phyloP scores from a whole-genome alignment of 2,797 vertebrate genomes.

The Sphenodon punctatus region DNA sequence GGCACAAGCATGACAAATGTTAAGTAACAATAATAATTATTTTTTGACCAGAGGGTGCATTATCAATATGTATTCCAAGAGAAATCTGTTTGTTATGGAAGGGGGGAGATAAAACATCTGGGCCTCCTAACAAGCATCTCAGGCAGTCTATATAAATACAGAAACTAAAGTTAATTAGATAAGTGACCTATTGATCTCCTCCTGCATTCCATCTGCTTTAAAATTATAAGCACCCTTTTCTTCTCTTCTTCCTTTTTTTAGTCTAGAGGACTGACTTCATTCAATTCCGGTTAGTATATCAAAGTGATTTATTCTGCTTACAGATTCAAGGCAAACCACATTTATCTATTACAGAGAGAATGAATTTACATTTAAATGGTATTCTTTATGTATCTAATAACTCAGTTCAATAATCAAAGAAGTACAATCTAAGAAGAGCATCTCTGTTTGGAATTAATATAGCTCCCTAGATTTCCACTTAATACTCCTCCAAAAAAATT shows the following conservation, averaged over 20 bases:
- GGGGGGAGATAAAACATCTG: neutral
- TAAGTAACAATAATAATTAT: too few species aligned
- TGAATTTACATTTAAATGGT: conserved; percentile 57
- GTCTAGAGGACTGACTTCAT: conserved; percentile 20
- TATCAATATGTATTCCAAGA: neutral
- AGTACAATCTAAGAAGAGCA: neutral
- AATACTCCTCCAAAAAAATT: neutral
- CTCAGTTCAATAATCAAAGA: conserved; percentile 46
- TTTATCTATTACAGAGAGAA: conserved; percentile 27
- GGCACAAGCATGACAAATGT: too few species aligned
- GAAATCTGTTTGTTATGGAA: neutral
- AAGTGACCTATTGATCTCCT: conserved; percentile 17
- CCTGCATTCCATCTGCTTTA: conserved; percentile 4
- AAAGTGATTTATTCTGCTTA: conserved; percentile 34
- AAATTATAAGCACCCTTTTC: neutral
- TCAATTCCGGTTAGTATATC: conserved; percentile 24
- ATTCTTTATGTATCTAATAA: conserved; percentile 49
- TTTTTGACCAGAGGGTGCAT: too few species aligned
- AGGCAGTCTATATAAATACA: conserved; percentile 57
- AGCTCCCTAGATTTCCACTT: neutral
- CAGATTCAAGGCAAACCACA: conserved; percentile 54
- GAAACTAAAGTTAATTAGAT: conserved; percentile 61
- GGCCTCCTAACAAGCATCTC: conserved; percentile 34
- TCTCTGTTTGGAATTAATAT: neutral
- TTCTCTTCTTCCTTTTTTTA: too few species aligned